Conservation (phyloP, 37 sponge, comb jelly and placozoan species). For the Aphrocallistes beatrix region DNA sequence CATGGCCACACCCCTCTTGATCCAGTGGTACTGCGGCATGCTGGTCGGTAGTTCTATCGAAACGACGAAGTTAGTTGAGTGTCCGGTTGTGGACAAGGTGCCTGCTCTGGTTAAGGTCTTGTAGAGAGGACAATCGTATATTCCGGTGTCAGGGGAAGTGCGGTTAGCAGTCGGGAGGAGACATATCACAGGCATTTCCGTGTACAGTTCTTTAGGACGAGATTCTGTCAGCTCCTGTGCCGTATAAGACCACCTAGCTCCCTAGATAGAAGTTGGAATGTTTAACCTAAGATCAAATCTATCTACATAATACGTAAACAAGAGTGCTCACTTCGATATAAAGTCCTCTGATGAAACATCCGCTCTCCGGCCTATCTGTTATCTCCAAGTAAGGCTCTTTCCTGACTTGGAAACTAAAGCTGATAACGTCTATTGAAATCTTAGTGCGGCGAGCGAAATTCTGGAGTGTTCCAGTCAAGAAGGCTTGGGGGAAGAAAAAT, state of each 20-base stretch:
- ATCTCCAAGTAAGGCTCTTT: slow-evolving; percentile 32
- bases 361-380: slow-evolving; percentile 66
- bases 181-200: slow-evolving; percentile 86
- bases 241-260: slow-evolving; percentile 65
- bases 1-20: slow-evolving; percentile 76
- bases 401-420: slow-evolving; percentile 75
- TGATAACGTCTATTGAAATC: slow-evolving; percentile 87
- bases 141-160: slow-evolving; percentile 50
- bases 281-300: neutral
- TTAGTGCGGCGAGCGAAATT: slow-evolving; percentile 82
- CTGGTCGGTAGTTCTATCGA: slow-evolving; percentile 62
- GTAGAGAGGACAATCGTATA: slow-evolving; percentile 92
- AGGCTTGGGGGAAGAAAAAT: slow-evolving; percentile 97
- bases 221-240: slow-evolving; percentile 66
- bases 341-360: slow-evolving; percentile 87
- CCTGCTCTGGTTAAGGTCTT: slow-evolving; percentile 96
- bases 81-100: slow-evolving; percentile 43
- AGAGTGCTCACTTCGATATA: slow-evolving; percentile 45
- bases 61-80: slow-evolving; percentile 79
- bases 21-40: slow-evolving; percentile 74
- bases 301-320: neutral
- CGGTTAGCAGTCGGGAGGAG: slow-evolving; percentile 74
- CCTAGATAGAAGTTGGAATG: slow-evolving; percentile 13
- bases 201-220: slow-evolving; percentile 86
- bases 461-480: slow-evolving; percentile 96